Base-by-base conservation (phyloP, 23 tunicate genomes). In the Ciona savignyi region DNA sequence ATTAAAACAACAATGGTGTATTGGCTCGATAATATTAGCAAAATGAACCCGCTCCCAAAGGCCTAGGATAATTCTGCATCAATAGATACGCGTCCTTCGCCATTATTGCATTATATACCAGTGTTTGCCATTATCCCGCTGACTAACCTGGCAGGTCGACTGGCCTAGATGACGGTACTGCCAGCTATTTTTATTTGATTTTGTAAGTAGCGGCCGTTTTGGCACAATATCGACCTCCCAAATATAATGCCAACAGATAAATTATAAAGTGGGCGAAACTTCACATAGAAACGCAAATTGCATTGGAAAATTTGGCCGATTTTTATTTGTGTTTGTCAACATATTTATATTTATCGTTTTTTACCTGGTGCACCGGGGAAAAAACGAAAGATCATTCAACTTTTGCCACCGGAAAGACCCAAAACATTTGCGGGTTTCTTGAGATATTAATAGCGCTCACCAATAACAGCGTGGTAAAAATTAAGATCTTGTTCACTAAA, bases 1-100 rank as follows among this genome's bases (percentile, higher is more conserved):
- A 71, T 80, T 80, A 80, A 71, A 71, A 33, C 63, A 56, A 25
- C 32, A 61, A 61, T 51, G 42, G 74, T 27, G 63, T 66, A 69
- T 67, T 69, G 68, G 75, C 34, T 70, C 75, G 83, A 33, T 69
- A 78, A 78, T 78, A 78, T 78, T 74, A 34, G 78, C 78, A 60
- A 74, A 74, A 74, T 74, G 78, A 74, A 63, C 49, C 69, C 27
- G 29, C 3, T 60, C 78, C 69, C 69, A 4, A 6, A 68, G 49
- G 78, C 4, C 15, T 9, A 11, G 28, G 6, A 25, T 63, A 6
- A 63, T 63, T 42, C 56, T 42, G 56, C 56, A 6, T 42, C 56
- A 42, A 42, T 42, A 42, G 56, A 9, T 9, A 42, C 56, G 9
- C 68, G 28, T 25, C 68, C 9, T 25, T 64, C 6, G 68, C 11